Percentiles rank a stretch among this genome's conserved stretches.
Conservation (phyloP, 2,113 vertebrate genomes). For the Mesocricetus auratus region DNA sequence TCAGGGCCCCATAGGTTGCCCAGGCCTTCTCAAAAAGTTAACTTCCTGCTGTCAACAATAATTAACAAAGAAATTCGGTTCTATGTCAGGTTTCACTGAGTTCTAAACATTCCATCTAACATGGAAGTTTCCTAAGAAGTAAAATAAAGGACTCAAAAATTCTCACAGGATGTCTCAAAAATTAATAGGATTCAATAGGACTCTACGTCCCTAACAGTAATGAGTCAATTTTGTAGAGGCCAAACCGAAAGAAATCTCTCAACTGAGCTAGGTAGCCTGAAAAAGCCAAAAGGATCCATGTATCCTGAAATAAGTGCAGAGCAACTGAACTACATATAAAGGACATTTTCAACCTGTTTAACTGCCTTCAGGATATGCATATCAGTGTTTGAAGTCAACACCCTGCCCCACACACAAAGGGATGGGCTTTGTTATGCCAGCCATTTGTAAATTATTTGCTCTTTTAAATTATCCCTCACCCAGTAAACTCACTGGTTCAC, state of each 20-base stretch:
- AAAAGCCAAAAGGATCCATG: not conserved
- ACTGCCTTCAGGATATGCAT: not conserved
- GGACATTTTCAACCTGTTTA: not conserved
- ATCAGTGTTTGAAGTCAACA: not conserved
- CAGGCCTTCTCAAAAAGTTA: no score
- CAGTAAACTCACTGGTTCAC: not conserved
- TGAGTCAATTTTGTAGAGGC: not conserved
- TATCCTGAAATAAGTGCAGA: not conserved
- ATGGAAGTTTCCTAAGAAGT: not conserved
- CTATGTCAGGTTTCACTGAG: not conserved
- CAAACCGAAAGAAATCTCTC: not conserved
- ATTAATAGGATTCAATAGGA: no score
- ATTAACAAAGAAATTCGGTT: not conserved
- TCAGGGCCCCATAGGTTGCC: no score
- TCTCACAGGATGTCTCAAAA: not conserved
- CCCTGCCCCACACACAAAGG: not conserved
- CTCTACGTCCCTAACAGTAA: not conserved
- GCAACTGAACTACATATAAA: not conserved
- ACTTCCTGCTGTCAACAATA: no score
- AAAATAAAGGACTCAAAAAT: not conserved
- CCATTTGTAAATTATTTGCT: not conserved
- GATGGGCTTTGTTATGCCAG: not conserved
- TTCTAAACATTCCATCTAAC: not conserved
- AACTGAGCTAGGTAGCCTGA: not conserved
- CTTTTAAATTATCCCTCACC: not conserved